Conservation (phyloP, 2,113 vertebrate genomes). For the Echinops telfairi region DNA sequence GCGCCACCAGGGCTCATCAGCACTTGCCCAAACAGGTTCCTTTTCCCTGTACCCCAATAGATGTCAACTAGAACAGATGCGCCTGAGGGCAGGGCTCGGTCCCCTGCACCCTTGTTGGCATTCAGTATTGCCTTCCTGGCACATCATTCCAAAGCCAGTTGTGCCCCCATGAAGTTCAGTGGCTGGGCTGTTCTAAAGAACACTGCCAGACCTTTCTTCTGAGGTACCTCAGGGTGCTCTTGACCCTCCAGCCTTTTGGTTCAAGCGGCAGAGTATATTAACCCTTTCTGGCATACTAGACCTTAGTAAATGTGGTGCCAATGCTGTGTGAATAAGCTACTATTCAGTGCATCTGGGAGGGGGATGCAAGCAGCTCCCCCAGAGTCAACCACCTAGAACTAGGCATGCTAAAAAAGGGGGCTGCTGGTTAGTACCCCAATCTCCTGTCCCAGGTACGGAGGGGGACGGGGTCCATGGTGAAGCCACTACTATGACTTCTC, state of each 20-base stretch:
- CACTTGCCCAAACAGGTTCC: neutral
- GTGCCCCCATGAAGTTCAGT: neutral
- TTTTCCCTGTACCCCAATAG: neutral
- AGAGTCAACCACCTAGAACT: neutral
- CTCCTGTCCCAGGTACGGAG: conserved; percentile 27
- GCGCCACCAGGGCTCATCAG: neutral
- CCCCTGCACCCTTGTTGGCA: neutral
- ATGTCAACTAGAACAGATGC: neutral
- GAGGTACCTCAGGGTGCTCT: neutral
- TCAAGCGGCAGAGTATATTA: neutral
- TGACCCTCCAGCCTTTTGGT: neutral
- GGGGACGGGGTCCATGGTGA: neutral
- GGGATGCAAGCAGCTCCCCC: neutral
- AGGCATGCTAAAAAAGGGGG: neutral
- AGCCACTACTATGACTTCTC: neutral
- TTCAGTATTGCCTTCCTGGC: neutral
- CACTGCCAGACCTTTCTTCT: neutral
- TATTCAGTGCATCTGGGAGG: neutral
- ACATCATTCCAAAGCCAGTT: neutral
- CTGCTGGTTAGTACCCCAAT: too few species aligned
- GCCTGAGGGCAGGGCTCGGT: neutral
- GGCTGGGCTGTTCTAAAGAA: neutral
- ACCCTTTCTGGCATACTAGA: neutral
- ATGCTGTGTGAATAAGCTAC: neutral
- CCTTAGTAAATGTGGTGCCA: neutral